Conservation (phyloP, 2,888 invertebrate genomes). For the Drosophila peninsularis region DNA sequence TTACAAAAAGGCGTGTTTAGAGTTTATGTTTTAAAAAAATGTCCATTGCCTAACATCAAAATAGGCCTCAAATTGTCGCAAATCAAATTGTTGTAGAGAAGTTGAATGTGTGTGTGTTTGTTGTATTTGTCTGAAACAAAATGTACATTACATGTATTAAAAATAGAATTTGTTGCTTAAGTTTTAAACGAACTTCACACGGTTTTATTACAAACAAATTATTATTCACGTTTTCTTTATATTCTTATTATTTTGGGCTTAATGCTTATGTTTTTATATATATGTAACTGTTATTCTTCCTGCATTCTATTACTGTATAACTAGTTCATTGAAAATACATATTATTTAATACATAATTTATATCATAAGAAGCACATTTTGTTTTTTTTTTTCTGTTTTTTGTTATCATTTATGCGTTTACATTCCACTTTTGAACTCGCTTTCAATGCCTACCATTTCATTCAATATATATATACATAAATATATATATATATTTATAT, state of each 20-base stretch:
- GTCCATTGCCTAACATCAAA: slow-evolving; percentile 28
- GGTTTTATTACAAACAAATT: slow-evolving; percentile 54
- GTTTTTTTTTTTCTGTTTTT: slow-evolving; percentile 38
- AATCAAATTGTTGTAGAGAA: slow-evolving; percentile 22
- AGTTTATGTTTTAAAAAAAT: slow-evolving; percentile 14
- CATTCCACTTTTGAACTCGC: slow-evolving; percentile 64
- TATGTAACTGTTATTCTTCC: slow-evolving; percentile 48
- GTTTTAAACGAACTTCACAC: slow-evolving; percentile 50
- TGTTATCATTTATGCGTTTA: slow-evolving; percentile 68
- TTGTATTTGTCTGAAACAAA: slow-evolving; percentile 54
- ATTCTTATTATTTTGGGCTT: slow-evolving; percentile 40
- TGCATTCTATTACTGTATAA: slow-evolving; percentile 52
- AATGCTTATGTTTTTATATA: slow-evolving; percentile 46
- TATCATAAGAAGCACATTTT: slow-evolving; percentile 75
- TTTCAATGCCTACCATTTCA: slow-evolving; percentile 48
- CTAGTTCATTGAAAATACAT: slow-evolving; percentile 76
- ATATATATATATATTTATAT: slow-evolving; percentile 21
- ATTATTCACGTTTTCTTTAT: slow-evolving; percentile 10
- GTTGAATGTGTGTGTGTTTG: slow-evolving; percentile 12
- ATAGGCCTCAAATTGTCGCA: slow-evolving; percentile 25
- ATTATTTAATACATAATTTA: slow-evolving; percentile 57
- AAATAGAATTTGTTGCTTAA: slow-evolving; percentile 51
- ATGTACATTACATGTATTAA: slow-evolving; percentile 46
- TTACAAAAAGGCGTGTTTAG: slow-evolving; percentile 73
- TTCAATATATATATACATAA: slow-evolving; percentile 5